Percentiles rank a stretch among this genome's conserved stretches.
Evolutionary conservation across 2,797 vertebrate genomes (phyloP).

Genomic region (Mastacembelus armatus): DNA sequence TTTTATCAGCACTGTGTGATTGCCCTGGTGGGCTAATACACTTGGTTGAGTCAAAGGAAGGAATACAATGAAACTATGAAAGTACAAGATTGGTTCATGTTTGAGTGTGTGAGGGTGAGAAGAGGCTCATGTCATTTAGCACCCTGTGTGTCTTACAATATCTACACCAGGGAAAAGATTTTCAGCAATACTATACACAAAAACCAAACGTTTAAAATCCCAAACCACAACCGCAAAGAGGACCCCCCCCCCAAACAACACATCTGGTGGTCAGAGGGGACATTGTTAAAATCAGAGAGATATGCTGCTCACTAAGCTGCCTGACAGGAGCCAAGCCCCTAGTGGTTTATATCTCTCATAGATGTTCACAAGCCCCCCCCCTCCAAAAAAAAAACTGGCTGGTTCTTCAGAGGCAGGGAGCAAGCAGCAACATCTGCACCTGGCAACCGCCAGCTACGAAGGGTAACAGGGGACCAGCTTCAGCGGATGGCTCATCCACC

Average conservation of each 20-base stretch:
- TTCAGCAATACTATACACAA: slow-evolving; percentile 14
- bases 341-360: slow-evolving; percentile 62
- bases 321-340: slow-evolving; percentile 73
- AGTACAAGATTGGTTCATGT: slow-evolving; percentile 16
- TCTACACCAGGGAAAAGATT: slow-evolving; percentile 17
- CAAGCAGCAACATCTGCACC: slow-evolving; percentile 76
- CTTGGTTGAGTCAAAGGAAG: slow-evolving; percentile 39
- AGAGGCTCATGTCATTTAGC: slow-evolving; percentile 32
- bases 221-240: slow-evolving; percentile 59
- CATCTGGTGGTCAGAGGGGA: slow-evolving; percentile 68
- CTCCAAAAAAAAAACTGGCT: slow-evolving; percentile 25
- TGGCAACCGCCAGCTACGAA: slow-evolving; percentile 69
- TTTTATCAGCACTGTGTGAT: slow-evolving; percentile 57
- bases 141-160: slow-evolving; percentile 24
- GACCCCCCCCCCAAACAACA: slow-evolving; percentile 57
- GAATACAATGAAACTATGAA: slow-evolving; percentile 27
- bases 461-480: slow-evolving; percentile 64
- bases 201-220: slow-evolving; percentile 61
- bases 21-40: slow-evolving; percentile 55
- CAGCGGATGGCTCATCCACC: slow-evolving; percentile 64
- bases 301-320: slow-evolving; percentile 72
- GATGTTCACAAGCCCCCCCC: slow-evolving; percentile 50
- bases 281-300: slow-evolving; percentile 74
- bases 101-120: slow-evolving; percentile 5
- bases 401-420: slow-evolving; percentile 65